Conservation (phyloP, 2,888 invertebrate species). For the Athripsodes cinereus region DNA sequence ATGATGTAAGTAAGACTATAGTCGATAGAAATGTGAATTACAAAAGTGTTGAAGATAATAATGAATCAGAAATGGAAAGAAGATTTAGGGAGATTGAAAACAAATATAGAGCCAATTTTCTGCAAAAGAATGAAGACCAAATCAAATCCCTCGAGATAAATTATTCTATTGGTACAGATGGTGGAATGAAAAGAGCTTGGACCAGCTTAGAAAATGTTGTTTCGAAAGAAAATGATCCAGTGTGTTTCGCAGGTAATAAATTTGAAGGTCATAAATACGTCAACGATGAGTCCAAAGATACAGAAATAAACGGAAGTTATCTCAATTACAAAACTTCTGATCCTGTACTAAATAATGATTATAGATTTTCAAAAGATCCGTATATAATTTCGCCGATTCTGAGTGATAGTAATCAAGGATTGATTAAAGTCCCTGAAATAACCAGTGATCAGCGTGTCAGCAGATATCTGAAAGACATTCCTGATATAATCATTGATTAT, state of each 20-base stretch:
- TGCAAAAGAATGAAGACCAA: not conserved
- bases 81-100: constrained; percentile 22
- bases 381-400: no score
- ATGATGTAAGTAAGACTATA: no score
- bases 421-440: not conserved
- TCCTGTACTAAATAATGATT: not conserved
- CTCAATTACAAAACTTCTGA: not conserved
- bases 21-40: no score
- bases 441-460: no score
- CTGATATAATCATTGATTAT: constrained; percentile 9
- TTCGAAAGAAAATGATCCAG: constrained; percentile 29
- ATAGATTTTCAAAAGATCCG: not conserved
- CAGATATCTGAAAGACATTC: not conserved
- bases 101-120: constrained; percentile 21
- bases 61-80: constrained; percentile 21
- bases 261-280: not conserved
- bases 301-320: not conserved
- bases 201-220: constrained; percentile 21
- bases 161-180: not conserved
- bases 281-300: no score
- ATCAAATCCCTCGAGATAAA: not conserved
- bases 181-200: constrained; percentile 12
- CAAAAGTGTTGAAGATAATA: not conserved
- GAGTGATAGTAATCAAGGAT: not conserved
- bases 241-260: not conserved